These are phyloP conservation scores for Pipa parva DNA, from an alignment of 2,113 vertebrate genomes.

Conservation along the genomic window DNA sequence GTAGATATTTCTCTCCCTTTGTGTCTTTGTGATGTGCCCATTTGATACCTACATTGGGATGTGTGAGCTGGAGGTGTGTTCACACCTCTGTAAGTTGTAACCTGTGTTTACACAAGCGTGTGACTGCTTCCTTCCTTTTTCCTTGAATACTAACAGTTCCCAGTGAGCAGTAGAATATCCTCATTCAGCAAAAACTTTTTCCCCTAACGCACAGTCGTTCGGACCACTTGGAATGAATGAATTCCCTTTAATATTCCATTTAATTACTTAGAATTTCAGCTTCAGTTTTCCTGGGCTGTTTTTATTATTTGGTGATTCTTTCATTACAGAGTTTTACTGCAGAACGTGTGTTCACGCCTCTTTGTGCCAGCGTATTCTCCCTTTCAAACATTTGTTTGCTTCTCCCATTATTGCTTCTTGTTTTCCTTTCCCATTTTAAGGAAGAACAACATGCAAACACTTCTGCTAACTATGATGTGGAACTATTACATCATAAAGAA, in stretches of 20 bases:
- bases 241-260: neutral
- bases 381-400: neutral
- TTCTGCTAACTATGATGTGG: slow-evolving; percentile 96
- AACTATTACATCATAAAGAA: slow-evolving; percentile 93
- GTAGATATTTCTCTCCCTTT: neutral
- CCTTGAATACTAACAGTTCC: neutral
- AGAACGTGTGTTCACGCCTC: too few species aligned
- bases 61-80: neutral
- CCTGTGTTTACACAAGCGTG: neutral
- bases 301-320: neutral
- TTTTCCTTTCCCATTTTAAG: slow-evolving; percentile 63
- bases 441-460: slow-evolving; percentile 98
- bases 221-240: neutral
- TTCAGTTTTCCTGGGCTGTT: neutral
- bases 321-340: too few species aligned
- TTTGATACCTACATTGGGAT: neutral
- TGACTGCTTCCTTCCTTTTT: neutral
- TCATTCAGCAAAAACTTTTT: neutral
- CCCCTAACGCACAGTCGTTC: neutral
- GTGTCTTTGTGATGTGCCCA: slow-evolving; percentile 21
- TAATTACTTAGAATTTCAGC: neutral
- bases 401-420: slow-evolving; percentile 69
- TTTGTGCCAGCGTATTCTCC: too few species aligned
- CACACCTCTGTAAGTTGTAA: slow-evolving; percentile 6
- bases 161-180: too few species aligned